Evolutionary conservation across 2,888 invertebrate species (phyloP).

Genomic region (Rhamnusium bicolor): DNA sequence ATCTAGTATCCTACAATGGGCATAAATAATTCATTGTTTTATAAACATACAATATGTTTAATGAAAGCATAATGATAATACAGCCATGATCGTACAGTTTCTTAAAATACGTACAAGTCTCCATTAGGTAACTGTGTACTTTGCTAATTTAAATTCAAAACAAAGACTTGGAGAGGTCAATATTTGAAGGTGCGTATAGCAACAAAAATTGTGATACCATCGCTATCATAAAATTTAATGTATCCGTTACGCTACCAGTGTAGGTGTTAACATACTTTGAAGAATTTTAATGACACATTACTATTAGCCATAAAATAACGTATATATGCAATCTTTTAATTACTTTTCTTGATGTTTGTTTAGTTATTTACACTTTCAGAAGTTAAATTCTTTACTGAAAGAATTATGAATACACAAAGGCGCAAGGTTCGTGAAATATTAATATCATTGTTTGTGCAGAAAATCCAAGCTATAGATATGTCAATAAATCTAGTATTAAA

Average conservation of each 20-base stretch:
- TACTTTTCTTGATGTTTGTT: conserved; percentile 7
- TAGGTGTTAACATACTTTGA: conserved; percentile 37
- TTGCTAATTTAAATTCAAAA: conserved; percentile 15
- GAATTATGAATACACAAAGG: background rate
- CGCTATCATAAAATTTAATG: conserved; percentile 15
- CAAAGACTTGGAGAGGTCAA: conserved; percentile 19
- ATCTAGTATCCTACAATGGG: background rate
- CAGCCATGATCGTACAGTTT: background rate
- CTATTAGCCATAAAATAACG: conserved; percentile 9
- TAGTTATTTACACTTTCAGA: conserved; percentile 1
- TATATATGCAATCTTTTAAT: conserved; percentile 14
- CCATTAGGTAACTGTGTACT: background rate
- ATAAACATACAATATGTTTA: background rate
- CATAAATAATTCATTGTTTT: background rate
- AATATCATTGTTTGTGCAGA: too few relatives aligned
- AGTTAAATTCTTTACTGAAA: background rate
- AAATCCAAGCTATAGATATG: too few relatives aligned
- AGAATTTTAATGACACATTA: conserved; percentile 35
- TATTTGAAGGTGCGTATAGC: conserved; percentile 14
- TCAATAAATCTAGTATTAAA: too few relatives aligned
- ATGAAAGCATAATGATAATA: background rate
- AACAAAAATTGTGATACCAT: conserved; percentile 25
- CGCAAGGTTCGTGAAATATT: too few relatives aligned
- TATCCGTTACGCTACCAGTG: conserved; percentile 14
- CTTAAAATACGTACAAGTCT: conserved; percentile 2